A percentile compares a stretch with the other conserved stretches of the same genome.
These are phyloP conservation scores for Hiodon tergisus DNA, from an alignment of 2,113 vertebrate species.

Conservation along the genomic window DNA sequence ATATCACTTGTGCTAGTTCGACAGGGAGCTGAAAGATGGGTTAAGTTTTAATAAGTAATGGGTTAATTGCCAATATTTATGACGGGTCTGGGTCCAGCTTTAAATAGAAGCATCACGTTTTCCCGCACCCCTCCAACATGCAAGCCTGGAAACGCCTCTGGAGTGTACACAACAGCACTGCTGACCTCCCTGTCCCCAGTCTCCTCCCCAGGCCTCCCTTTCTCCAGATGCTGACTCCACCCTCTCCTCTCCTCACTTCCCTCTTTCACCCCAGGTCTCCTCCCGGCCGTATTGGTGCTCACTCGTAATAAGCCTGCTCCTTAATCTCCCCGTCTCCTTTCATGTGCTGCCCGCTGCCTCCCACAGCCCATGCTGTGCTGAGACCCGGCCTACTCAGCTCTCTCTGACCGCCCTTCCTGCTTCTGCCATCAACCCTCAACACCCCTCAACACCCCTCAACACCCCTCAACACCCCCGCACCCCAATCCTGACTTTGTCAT, in stretches of 20 bases:
- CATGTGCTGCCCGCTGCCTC: background rate
- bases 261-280: background rate
- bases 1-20: background rate
- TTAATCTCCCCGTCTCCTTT: background rate
- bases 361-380: background rate
- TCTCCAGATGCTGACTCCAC: too few relatives aligned
- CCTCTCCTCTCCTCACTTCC: slow-evolving; percentile 15
- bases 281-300: background rate
- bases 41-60: too few relatives aligned
- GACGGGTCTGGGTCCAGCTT: background rate
- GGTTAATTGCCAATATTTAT: too few relatives aligned
- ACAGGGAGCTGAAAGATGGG: too few relatives aligned
- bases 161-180: slow-evolving; percentile 21
- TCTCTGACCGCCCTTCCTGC: background rate
- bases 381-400: background rate
- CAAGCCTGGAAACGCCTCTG: background rate
- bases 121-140: background rate
- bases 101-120: too few relatives aligned
- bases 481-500: background rate
- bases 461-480: background rate
- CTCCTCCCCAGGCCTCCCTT: too few relatives aligned
- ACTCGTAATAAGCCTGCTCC: background rate
- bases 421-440: background rate
- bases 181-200: slow-evolving; percentile 36
- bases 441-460: background rate